phyloP scores from a whole-genome alignment of 1,140 invertebrate genomes.

The Sarcophaga peregrina region DNA sequence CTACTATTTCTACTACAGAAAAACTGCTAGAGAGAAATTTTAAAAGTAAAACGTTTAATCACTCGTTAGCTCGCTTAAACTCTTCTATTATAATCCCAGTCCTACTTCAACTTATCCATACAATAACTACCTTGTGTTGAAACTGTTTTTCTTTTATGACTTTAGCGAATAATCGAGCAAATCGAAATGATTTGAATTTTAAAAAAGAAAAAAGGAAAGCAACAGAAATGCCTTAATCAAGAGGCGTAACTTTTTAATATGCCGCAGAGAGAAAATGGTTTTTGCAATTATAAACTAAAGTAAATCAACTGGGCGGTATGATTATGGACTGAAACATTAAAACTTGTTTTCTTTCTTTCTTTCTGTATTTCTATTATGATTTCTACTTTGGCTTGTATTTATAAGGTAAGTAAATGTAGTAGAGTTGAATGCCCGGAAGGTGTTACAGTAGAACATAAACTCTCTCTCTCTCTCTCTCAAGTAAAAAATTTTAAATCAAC shows the following conservation, averaged over 20 bases:
- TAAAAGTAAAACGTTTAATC: no score
- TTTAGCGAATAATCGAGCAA: no score
- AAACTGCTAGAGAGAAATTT: no score
- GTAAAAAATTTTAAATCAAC: neutral
- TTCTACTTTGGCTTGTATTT: neutral
- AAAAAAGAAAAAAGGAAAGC: no score
- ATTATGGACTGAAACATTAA: neutral
- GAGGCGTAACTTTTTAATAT: neutral
- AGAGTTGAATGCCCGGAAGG: constrained; percentile 1
- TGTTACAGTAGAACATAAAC: neutral
- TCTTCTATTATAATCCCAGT: no score
- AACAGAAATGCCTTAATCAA: neutral
- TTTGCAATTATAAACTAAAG: constrained; percentile 10
- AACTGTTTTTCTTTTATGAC: no score
- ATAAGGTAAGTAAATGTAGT: neutral
- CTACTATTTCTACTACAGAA: no score
- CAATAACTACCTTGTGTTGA: no score
- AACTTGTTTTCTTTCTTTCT: neutral
- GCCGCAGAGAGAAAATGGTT: neutral
- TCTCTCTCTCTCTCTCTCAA: neutral
- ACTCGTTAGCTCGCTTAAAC: no score
- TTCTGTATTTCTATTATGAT: neutral
- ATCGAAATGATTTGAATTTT: no score
- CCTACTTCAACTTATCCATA: no score
- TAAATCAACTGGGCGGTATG: constrained; percentile 14